Evolutionary conservation across 2,113 vertebrate genomes (phyloP).

Genomic region (Leptobrachium leishanense): DNA sequence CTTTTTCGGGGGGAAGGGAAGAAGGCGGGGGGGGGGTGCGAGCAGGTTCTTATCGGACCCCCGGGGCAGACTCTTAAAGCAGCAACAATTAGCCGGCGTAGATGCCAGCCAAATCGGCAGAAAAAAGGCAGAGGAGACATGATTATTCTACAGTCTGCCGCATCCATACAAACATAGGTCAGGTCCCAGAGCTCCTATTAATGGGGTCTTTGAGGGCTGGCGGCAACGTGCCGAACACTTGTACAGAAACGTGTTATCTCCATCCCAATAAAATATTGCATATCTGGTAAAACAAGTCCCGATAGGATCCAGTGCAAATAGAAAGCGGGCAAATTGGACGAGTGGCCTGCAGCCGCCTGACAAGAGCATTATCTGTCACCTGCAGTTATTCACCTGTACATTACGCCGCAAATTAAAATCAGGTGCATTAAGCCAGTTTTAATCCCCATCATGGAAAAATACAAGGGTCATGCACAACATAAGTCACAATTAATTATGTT

Average conservation of each 20-base stretch:
- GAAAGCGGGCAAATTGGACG: no score
- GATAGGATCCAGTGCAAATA: no score
- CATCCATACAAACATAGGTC: conserved; percentile 11
- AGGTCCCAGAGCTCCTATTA: neutral
- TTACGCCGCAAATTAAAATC: no score
- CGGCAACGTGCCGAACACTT: neutral
- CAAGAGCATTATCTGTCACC: no score
- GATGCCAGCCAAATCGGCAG: conserved; percentile 10
- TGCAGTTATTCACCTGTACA: no score
- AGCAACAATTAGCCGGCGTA: conserved; percentile 39
- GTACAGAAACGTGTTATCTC: neutral
- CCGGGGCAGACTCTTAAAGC: conserved; percentile 37
- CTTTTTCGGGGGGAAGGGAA: conserved; percentile 1
- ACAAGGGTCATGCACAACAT: no score
- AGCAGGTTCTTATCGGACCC: conserved; percentile 14
- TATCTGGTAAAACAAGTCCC: no score
- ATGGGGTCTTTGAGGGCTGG: neutral
- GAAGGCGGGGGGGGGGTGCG: conserved; percentile 8
- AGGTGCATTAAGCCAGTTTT: no score
- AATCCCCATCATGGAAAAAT: no score
- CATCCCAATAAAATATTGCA: no score
- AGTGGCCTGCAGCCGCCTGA: no score
- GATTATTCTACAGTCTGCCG: conserved; percentile 12
- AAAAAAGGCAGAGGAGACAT: conserved; percentile 10
- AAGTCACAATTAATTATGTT: no score